These are phyloP conservation scores for Hipparchia semele DNA, from an alignment of 2,888 invertebrate species.

Conservation along the genomic window DNA sequence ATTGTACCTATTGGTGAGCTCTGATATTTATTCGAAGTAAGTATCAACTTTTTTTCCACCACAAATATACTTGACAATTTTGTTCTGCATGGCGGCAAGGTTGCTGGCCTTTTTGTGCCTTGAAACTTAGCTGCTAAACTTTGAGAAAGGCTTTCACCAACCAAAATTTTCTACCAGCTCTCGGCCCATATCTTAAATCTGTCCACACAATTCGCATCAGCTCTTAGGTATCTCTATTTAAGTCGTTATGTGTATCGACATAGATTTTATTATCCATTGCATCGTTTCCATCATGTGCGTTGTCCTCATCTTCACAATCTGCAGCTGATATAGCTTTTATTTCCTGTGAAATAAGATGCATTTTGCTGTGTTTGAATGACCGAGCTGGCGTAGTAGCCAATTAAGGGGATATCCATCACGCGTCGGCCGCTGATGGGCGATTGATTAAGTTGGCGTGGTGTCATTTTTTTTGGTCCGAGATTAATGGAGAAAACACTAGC, in stretches of 20 bases:
- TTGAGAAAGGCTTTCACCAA: neutral
- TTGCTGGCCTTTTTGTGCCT: too few relatives aligned
- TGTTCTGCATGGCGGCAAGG: too few relatives aligned
- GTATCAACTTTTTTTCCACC: too few relatives aligned
- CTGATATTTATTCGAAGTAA: too few relatives aligned
- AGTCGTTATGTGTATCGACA: constrained; percentile 40
- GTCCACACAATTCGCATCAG: constrained; percentile 42
- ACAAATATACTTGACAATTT: too few relatives aligned
- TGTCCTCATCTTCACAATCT: constrained; percentile 25
- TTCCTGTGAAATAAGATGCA: constrained; percentile 21
- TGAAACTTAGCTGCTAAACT: too few relatives aligned
- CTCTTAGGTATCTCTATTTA: constrained; percentile 33
- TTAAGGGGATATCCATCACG: constrained; percentile 47
- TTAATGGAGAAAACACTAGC: constrained; percentile 49
- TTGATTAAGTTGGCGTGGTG: constrained; percentile 65
- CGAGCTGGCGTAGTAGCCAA: constrained; percentile 34
- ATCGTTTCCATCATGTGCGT: constrained; percentile 15
- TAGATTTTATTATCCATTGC: constrained; percentile 43
- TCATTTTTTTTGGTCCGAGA: constrained; percentile 60
- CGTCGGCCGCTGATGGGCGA: constrained; percentile 56
- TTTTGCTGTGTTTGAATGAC: constrained; percentile 24
- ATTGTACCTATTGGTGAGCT: too few relatives aligned
- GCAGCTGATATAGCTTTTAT: constrained; percentile 27
- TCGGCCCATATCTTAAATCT: constrained; percentile 47
- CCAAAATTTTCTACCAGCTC: neutral